Conservation (phyloP, 1,140 invertebrate genomes). For the Telenomus remus region DNA sequence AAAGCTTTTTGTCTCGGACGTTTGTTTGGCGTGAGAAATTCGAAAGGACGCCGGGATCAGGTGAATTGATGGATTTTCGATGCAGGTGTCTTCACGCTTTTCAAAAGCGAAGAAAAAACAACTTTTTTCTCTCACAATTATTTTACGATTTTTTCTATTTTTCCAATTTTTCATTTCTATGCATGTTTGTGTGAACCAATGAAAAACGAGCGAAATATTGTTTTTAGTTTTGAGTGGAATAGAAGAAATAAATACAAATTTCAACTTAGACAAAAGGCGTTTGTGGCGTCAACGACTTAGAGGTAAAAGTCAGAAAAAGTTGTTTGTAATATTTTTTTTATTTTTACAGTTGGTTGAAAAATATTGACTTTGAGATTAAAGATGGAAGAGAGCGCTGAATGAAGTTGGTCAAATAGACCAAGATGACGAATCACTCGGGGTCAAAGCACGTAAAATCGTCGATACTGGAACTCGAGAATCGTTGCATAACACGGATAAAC, state of each 20-base stretch:
- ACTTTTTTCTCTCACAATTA: background rate
- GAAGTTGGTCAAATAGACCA: background rate
- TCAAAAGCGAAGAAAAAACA: too few species aligned
- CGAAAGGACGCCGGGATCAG: background rate
- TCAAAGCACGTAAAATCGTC: slow-evolving; percentile 5
- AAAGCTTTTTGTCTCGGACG: slow-evolving; percentile 4
- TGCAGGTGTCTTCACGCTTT: background rate
- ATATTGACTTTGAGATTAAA: too few species aligned
- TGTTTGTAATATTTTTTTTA: too few species aligned
- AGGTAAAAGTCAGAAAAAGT: too few species aligned
- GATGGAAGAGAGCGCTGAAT: background rate
- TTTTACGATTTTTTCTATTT: background rate
- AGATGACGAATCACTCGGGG: background rate
- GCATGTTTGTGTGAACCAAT: too few species aligned
- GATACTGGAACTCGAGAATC: background rate
- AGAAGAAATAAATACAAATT: too few species aligned
- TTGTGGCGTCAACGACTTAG: too few species aligned
- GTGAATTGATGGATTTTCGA: background rate
- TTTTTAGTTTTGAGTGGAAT: too few species aligned
- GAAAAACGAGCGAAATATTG: too few species aligned
- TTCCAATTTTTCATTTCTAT: too few species aligned
- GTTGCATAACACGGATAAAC: slow-evolving; percentile 1
- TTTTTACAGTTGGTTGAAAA: too few species aligned
- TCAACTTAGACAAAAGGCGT: too few species aligned
- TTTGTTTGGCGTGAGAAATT: slow-evolving; percentile 3